Base-by-base conservation (phyloP, 2,888 invertebrate genomes). In the Gastracanthus pulcherrimus region DNA sequence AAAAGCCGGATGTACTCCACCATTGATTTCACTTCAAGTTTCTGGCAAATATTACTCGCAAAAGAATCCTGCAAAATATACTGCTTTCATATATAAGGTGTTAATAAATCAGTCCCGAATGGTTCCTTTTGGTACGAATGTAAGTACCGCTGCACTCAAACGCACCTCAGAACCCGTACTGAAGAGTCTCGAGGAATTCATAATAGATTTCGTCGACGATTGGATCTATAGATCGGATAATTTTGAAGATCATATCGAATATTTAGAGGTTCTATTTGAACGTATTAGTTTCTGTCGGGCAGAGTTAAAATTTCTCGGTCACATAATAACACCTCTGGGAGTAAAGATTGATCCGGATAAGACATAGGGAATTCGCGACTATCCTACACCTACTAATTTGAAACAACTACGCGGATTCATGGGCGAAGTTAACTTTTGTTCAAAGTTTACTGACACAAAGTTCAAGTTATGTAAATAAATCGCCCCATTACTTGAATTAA, bases 21-120 rank as follows among this genome's bases (percentile, higher is more conserved):
- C 19, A 9, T 76, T 9, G 69, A 76, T 16, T 48, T 76, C 0
- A 71, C 26, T 0, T 29, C n/a, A 9, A 71, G 62, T 45, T 78
- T 45, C 16, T 78, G 71, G 71, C 78, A 78, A 48, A 36, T 77
- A 0, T 34, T 19, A 67, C 36, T 69, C n/a, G 26, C 16, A 1
- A 38, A 38, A 69, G 48, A 45, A 48, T 45, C 45, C 0, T 9
- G 29, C 2, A 41, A n/a, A 26, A 45, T 69, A 45, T 26, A 45
- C n/a, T 1, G 38, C 19, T 2, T 38, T 66, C 7, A 3, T 38
- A 7, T 23, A 38, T 29, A 9, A n/a, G 2, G 67, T 45, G 0
- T 6, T 9, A 13, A 48, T 29, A 3, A 29, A 29, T 16, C 48
- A 29, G 1, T 26, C 13, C 16, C 23, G 2, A 2, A 5, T 13